Percentiles rank a stretch among this genome's conserved stretches.
Evolutionary conservation across 2,888 invertebrate species (phyloP).

Genomic region (Drosophila fulvimacula): DNA sequence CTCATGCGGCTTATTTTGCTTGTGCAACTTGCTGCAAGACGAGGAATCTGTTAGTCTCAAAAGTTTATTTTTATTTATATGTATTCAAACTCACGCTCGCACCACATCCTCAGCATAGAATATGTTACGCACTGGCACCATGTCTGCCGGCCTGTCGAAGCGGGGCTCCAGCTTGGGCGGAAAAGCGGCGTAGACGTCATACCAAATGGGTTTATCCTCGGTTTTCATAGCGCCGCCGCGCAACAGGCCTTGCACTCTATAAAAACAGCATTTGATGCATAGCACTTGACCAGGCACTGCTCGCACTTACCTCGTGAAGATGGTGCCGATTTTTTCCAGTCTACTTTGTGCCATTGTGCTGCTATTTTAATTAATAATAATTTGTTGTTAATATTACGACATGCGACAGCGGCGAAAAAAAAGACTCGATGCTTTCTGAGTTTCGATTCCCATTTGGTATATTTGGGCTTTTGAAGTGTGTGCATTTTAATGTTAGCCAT

Average conservation of each 20-base stretch:
- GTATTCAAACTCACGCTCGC: slow-evolving; percentile 90
- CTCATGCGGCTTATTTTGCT: slow-evolving; percentile 86
- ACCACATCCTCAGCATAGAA: slow-evolving; percentile 93
- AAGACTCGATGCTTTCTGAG: slow-evolving; percentile 44
- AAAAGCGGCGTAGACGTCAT: slow-evolving; percentile 94
- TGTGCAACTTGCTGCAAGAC: slow-evolving; percentile 88
- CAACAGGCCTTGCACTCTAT: slow-evolving; percentile 90
- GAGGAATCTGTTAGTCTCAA: not conserved
- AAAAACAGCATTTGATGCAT: not conserved
- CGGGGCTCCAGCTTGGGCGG: slow-evolving; percentile 94
- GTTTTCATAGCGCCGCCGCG: slow-evolving; percentile 91
- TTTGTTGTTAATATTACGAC: slow-evolving; percentile 71
- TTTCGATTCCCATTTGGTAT: slow-evolving; percentile 24
- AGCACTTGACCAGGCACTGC: fast-evolving
- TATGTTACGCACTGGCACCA: slow-evolving; percentile 88
- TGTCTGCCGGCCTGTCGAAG: slow-evolving; percentile 89
- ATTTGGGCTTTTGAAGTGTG: not conserved
- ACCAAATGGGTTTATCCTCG: slow-evolving; percentile 96
- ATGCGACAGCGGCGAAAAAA: slow-evolving; percentile 32
- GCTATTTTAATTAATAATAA: slow-evolving; percentile 41
- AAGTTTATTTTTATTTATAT: not conserved
- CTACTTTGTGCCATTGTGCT: slow-evolving; percentile 88
- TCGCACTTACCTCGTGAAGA: slow-evolving; percentile 87
- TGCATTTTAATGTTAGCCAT: not conserved
- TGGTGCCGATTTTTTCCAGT: slow-evolving; percentile 90